A percentile compares a stretch with the other conserved stretches of the same genome.
Evolutionary conservation across 2,797 vertebrate genomes (phyloP).

Genomic region (Avahi laniger): DNA sequence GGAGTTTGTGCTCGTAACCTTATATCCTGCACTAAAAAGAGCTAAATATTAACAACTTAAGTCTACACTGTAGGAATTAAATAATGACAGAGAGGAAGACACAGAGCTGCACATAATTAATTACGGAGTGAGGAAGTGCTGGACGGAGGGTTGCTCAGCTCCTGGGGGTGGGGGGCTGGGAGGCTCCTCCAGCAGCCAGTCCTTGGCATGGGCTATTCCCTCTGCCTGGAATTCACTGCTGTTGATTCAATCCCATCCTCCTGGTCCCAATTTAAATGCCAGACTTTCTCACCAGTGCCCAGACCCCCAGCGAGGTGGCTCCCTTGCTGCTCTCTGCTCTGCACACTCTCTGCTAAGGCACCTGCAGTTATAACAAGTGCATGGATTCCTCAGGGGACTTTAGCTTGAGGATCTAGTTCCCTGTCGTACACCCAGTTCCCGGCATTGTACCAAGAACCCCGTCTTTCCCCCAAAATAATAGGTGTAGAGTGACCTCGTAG

Average conservation of each 20-base stretch:
- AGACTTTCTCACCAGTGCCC: neutral
- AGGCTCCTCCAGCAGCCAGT: rapidly evolving
- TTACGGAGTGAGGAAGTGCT: neutral
- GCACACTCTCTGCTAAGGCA: neutral
- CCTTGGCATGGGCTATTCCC: rapidly evolving
- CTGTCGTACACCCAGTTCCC: neutral
- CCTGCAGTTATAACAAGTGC: rapidly evolving
- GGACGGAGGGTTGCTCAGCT: rapidly evolving
- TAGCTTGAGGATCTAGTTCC: neutral
- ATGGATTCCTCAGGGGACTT: rapidly evolving
- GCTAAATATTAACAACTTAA: neutral
- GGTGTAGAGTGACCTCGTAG: neutral
- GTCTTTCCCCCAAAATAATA: neutral
- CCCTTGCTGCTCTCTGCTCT: neutral
- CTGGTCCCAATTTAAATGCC: neutral
- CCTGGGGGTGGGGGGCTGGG: rapidly evolving
- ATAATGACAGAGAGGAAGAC: neutral
- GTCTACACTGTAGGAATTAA: neutral
- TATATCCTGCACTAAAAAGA: neutral
- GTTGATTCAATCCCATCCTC: rapidly evolving
- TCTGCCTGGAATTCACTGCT: neutral
- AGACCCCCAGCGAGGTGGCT: neutral
- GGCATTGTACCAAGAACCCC: neutral
- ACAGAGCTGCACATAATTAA: neutral
- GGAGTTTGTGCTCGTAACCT: neutral